Evolutionary conservation across 1,140 invertebrate species (phyloP), one percentile per base, ranked within the genome.

Genomic region (Diorhabda sublineata): DNA sequence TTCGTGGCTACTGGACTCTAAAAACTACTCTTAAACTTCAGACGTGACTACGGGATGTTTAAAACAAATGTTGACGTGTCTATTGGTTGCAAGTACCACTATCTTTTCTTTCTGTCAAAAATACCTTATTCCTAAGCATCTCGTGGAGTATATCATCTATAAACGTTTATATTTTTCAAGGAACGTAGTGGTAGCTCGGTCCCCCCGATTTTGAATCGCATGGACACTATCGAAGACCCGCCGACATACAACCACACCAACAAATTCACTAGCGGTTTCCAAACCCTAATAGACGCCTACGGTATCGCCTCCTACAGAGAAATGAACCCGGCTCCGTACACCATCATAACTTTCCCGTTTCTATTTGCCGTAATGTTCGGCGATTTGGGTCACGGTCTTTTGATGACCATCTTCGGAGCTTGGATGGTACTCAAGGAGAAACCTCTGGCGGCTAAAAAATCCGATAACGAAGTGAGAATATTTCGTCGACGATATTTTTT

Each of bases 201-300:
- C 57, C 96, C 96, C 5, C 96, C 97, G 0, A 98, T 99, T 82
- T 83, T 99, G 58, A 98, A 99, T 82, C 87, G 94, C 4, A 96
- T 99, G 91, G 90, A 93, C 74, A 97, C 96, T 0, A 87, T 90
- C 69, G 95, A 99, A 82, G 90, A 91, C 80, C 97, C 98, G 26
- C 98, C 98, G 2, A 99, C 98, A 0, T 99, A 97, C 83, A 97
- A 99, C 82, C 89, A 96, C 44, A 96, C 95, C 4, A 99, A 99
- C 82, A 99, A 99, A 83, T 99, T 99, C 82, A 99, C 98, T 0
- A 88, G 85, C 77, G 97, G 92, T 71, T 99, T 99, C 84, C 98
- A 99, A 84, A 88, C 88, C 44, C 86, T 99, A 60, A 96, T 99
- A 66, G 96, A 99, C 85, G 92, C 98, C 0, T 99, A 99, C 82